Evolutionary conservation across 2,888 invertebrate species (phyloP).

Genomic region (Tolmerus cingulatus): DNA sequence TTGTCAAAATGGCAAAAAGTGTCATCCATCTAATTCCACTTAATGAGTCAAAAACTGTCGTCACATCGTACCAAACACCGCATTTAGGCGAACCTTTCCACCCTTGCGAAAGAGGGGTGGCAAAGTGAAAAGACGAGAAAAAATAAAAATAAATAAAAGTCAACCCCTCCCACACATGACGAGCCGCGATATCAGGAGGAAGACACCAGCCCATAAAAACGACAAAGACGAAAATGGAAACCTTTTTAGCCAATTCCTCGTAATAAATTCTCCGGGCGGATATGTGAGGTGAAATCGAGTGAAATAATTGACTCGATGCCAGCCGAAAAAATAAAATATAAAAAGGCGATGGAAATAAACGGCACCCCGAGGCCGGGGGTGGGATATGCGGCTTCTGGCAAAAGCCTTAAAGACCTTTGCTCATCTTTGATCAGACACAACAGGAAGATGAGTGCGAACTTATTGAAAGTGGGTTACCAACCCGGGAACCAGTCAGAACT

Average conservation of each 20-base stretch:
- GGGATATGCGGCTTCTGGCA: slow-evolving; percentile 1
- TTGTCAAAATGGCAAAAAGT: slow-evolving; percentile 17
- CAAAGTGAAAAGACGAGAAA: neutral
- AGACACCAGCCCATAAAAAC: slow-evolving; percentile 29
- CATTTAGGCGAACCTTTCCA: slow-evolving; percentile 13
- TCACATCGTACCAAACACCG: slow-evolving; percentile 28
- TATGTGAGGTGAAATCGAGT: slow-evolving; percentile 46
- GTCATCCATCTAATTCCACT: slow-evolving; percentile 30
- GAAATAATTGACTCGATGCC: slow-evolving; percentile 45
- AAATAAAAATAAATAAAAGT: neutral
- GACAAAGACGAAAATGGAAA: slow-evolving; percentile 31
- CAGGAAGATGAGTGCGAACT: slow-evolving; percentile 33
- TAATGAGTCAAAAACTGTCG: slow-evolving; percentile 40
- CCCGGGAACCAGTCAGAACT: slow-evolving; percentile 28
- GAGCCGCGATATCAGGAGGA: slow-evolving; percentile 15
- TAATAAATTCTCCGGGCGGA: slow-evolving; percentile 43
- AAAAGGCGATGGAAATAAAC: slow-evolving; percentile 26
- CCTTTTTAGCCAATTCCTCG: slow-evolving; percentile 38
- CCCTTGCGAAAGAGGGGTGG: neutral
- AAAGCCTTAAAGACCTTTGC: slow-evolving; percentile 35
- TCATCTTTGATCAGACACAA: slow-evolving; percentile 38
- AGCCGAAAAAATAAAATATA: slow-evolving; percentile 9
- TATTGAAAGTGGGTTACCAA: slow-evolving; percentile 28
- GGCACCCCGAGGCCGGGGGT: neutral
- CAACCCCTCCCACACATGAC: neutral